phyloP scores from a whole-genome alignment of 2,888 invertebrate species.

The Ctena decussata region DNA sequence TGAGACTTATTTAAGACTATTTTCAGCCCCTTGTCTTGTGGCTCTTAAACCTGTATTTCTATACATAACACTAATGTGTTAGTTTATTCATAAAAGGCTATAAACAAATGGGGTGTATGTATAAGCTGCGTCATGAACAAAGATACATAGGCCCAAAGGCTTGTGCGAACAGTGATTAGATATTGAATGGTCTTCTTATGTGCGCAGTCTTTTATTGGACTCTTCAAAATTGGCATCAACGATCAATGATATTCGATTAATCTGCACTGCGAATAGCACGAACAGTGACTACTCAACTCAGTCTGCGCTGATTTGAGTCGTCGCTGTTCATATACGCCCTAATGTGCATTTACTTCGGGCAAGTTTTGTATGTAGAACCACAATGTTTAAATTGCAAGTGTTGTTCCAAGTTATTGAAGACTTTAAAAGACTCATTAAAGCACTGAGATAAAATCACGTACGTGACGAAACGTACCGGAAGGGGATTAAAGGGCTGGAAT shows the following conservation, averaged over 20 bases:
- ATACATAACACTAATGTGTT: slow-evolving; percentile 5
- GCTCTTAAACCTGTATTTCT: not conserved
- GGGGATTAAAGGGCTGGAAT: slow-evolving; percentile 44
- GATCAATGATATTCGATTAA: no score
- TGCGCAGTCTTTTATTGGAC: no score
- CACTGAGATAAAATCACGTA: not conserved
- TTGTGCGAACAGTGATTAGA: no score
- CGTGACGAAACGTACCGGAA: slow-evolving; percentile 40
- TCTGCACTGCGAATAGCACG: no score
- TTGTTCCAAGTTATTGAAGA: not conserved
- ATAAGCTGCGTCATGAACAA: not conserved
- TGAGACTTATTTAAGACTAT: not conserved
- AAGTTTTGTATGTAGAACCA: no score
- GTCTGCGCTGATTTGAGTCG: no score
- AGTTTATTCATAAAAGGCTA: not conserved
- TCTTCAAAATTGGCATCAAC: no score
- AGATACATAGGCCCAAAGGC: not conserved
- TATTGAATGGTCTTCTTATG: no score
- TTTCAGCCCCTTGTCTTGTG: not conserved
- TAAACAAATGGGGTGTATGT: not conserved
- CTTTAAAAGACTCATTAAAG: slow-evolving; percentile 2
- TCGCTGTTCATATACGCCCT: no score
- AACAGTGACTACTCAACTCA: no score
- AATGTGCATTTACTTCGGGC: no score
- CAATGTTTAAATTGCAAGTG: not conserved